Evolutionary conservation across 2,113 vertebrate genomes (phyloP).

Genomic region (Catharus fuscescens): DNA sequence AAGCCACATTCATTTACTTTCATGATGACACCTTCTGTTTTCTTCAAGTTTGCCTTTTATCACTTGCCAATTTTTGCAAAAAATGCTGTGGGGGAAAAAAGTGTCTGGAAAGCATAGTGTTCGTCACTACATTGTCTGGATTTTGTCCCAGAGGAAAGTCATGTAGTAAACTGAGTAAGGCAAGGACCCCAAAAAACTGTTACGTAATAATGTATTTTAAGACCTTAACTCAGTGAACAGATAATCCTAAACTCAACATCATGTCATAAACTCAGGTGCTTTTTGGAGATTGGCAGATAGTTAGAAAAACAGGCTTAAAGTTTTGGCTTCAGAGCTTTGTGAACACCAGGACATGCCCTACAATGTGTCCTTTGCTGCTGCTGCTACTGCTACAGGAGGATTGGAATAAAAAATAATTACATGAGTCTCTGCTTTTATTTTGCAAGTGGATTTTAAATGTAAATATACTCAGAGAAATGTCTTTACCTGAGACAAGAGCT

Average conservation of each 20-base stretch:
- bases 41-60: neutral
- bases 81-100: neutral
- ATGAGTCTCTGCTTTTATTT: neutral
- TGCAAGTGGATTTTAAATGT: neutral
- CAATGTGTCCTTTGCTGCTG: neutral
- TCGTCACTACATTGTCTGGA: neutral
- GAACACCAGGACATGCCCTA: neutral
- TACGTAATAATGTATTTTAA: neutral
- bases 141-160: neutral
- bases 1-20: neutral
- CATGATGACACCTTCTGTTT: neutral
- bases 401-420: neutral
- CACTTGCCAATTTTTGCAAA: neutral
- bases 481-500: neutral
- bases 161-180: neutral
- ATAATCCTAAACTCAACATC: neutral
- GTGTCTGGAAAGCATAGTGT: neutral
- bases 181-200: neutral
- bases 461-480: neutral
- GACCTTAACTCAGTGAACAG: neutral
- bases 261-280: neutral
- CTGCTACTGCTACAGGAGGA: neutral
- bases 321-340: slow-evolving; percentile 17
- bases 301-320: neutral
- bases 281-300: neutral